Conservation (phyloP, 2,113 vertebrate species). For the Dunckerocampus dactyliophorus region DNA sequence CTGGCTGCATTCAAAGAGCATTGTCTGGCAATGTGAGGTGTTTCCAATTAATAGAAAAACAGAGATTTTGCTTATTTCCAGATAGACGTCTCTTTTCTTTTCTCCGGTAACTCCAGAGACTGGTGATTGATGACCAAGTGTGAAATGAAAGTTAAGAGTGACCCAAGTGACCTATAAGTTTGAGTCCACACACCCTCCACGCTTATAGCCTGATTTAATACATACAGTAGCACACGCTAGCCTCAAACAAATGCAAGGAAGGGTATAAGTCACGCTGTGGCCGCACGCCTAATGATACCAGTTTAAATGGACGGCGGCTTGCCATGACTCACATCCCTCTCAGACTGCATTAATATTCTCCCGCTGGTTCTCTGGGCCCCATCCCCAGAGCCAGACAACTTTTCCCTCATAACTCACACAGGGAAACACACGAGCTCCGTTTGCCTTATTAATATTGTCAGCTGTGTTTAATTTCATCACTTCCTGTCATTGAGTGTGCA, state of each 20-base stretch:
- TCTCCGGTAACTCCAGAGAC: conserved; percentile 47
- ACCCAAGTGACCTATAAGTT: conserved; percentile 38
- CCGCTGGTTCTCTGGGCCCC: conserved; percentile 25
- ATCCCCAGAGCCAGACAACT: conserved; percentile 41
- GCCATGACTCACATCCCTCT: conserved; percentile 40
- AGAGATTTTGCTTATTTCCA: conserved; percentile 58
- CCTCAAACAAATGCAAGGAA: conserved; percentile 25
- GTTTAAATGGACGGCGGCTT: conserved; percentile 33
- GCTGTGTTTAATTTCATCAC: conserved; percentile 62
- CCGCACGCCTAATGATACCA: conserved; percentile 35
- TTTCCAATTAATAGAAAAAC: conserved; percentile 68
- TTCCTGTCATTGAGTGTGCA: conserved; percentile 11
- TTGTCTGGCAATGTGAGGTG: conserved; percentile 65
- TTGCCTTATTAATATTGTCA: conserved; percentile 65
- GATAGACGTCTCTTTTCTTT: conserved; percentile 52
- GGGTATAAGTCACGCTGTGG: conserved; percentile 38
- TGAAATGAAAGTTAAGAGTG: conserved; percentile 64
- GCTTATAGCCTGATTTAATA: conserved; percentile 30
- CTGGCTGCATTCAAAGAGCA: conserved; percentile 65
- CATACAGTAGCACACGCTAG: conserved; percentile 18
- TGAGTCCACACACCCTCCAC: conserved; percentile 7
- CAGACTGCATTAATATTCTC: conserved; percentile 52
- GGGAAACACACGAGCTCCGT: conserved; percentile 53
- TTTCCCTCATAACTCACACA: conserved; percentile 46
- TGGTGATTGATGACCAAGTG: conserved; percentile 69